Evolutionary conservation across 1,140 invertebrate genomes (phyloP), one percentile per base, ranked within the genome.

Genomic region (Varroa destructor): DNA sequence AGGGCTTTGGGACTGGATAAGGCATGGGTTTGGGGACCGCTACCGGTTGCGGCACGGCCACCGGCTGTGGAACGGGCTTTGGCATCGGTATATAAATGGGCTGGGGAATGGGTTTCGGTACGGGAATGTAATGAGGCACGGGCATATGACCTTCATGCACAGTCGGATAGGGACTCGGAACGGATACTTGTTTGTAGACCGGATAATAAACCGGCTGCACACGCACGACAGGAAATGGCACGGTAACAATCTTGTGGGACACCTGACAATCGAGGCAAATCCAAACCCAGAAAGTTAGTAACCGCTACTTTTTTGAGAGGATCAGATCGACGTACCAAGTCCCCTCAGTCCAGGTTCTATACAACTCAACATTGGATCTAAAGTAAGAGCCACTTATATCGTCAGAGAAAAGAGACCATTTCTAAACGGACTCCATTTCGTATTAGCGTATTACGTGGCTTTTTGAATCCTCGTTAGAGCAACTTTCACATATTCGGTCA

Each of bases 71-170:
- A 36, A 67, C 37, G 2, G 61, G 61, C 46, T 46, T 67, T 3
- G 61, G 61, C 12, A 67, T 46, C 12, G 61, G 61, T 43, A 67
- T 67, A 67, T 67, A 67, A 67, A 67, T 43, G 12, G 61, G 61
- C 36, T 67, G 61, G 12, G 61, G 61, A 12, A 67, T 37, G 10
- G 61, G 61, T 40, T 46, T 12, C 8, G 61, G 61, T 25, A 67
- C 61, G 14, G 61, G 61, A 40, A 67, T 67, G 37, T 67, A 67
- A 37, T 67, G 61, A 40, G 61, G 61, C 12, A 67, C 36, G 12
- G 61, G 61, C 1, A 67, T 37, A 5, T 40, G 61, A 2, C 61
- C 12, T 46, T 67, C 61, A 37, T 67, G 61, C 3, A 67, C 46
- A 12, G 40, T 40, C 37, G 61, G 61, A 12, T 37, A 25, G 4